Conservation (phyloP, 2,113 vertebrate genomes). For the Neopipo cinnamomea region DNA sequence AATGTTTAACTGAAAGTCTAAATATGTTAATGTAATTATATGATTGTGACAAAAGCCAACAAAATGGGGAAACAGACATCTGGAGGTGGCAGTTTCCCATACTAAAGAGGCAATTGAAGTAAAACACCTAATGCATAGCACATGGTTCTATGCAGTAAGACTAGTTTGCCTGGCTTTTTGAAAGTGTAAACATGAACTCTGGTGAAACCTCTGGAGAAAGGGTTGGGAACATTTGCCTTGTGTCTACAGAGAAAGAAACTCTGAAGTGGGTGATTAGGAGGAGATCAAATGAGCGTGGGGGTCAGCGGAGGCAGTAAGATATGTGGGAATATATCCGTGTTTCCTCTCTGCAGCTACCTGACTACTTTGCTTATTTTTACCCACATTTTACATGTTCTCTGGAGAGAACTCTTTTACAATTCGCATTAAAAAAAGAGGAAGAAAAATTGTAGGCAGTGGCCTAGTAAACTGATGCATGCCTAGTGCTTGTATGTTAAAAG, state of each 20-base stretch:
- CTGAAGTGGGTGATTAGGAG: neutral
- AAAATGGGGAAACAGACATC: neutral
- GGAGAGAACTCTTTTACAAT: neutral
- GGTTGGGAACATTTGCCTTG: rapidly evolving
- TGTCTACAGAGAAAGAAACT: neutral
- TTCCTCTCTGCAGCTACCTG: neutral
- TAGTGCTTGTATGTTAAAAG: neutral
- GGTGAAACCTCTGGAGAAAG: neutral
- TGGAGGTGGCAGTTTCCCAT: neutral
- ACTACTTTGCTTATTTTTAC: neutral
- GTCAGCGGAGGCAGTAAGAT: neutral
- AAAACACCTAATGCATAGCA: neutral
- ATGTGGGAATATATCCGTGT: neutral
- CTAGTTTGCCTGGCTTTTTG: neutral
- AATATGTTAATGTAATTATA: neutral
- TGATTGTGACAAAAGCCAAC: neutral
- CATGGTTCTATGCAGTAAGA: neutral
- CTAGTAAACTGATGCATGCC: neutral
- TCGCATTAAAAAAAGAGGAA: neutral
- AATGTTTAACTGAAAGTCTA: neutral
- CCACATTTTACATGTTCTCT: neutral
- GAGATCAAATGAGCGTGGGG: neutral
- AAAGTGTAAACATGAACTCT: neutral
- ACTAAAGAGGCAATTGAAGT: neutral
- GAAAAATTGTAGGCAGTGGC: neutral